Percentiles rank a stretch among this genome's conserved stretches.
phyloP scores from a whole-genome alignment of 2,888 invertebrate genomes.

The Tridacna gigas region DNA sequence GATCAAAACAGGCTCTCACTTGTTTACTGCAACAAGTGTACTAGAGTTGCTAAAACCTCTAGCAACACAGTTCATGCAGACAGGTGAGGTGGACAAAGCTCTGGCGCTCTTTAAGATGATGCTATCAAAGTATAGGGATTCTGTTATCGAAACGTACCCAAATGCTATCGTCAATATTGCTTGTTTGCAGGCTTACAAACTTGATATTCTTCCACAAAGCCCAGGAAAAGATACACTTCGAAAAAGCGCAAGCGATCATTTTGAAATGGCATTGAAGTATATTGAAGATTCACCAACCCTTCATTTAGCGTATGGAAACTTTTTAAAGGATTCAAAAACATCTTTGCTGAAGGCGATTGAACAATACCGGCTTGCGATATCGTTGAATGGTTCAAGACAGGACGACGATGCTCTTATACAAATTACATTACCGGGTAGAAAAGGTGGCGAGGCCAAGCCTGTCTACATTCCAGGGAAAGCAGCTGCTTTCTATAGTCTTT shows the following conservation, averaged over 20 bases:
- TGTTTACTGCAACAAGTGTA: conserved; percentile 42
- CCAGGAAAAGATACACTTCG: background rate
- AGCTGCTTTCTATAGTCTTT: conserved; percentile 26
- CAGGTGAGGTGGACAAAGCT: conserved; percentile 44
- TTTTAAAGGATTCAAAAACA: conserved; percentile 31
- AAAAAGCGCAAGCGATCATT: conserved; percentile 27
- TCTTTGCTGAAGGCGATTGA: conserved; percentile 32
- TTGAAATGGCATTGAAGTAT: conserved; percentile 27
- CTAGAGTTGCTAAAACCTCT: conserved; percentile 50
- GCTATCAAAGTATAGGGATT: conserved; percentile 13
- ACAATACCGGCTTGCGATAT: conserved; percentile 39
- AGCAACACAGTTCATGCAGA: conserved; percentile 37
- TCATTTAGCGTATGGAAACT: conserved; percentile 56
- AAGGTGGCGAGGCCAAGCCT: background rate
- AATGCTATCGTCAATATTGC: conserved; percentile 50
- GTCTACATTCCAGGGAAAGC: conserved; percentile 34
- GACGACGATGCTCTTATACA: conserved; percentile 58
- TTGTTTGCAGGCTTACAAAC: conserved; percentile 36
- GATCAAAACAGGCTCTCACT: conserved; percentile 36
- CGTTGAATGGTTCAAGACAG: conserved; percentile 22
- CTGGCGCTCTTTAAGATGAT: conserved; percentile 36
- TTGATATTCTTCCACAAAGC: background rate
- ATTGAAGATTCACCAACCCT: conserved; percentile 49
- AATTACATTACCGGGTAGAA: conserved; percentile 26
- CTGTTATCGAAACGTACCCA: conserved; percentile 28